phyloP scores from a whole-genome alignment of 2,888 invertebrate genomes.

The Chouioia cunea region DNA sequence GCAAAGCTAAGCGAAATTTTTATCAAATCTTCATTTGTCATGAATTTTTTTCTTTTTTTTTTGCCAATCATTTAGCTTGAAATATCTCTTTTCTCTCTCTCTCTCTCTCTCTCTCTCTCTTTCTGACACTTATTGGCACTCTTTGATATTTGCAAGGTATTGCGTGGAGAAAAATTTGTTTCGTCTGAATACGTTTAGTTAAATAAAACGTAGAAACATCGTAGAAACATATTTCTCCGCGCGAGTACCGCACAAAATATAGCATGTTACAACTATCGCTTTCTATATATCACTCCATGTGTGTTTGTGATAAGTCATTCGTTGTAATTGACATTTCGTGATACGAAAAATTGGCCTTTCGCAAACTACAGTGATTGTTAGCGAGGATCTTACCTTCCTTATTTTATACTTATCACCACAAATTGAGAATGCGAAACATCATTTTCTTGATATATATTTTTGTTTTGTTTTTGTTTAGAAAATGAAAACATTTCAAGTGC shows the following conservation, averaged over 20 bases:
- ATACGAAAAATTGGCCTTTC: neutral
- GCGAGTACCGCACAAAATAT: slow-evolving; percentile 4
- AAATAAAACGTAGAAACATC: slow-evolving; percentile 8
- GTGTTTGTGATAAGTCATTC: slow-evolving; percentile 20
- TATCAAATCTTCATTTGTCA: slow-evolving; percentile 21
- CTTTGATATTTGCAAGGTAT: slow-evolving; percentile 4
- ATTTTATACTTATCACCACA: slow-evolving; percentile 6
- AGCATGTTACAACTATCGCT: slow-evolving; percentile 23
- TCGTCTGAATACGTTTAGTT: neutral
- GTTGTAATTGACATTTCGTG: slow-evolving; percentile 13
- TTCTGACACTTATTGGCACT: slow-evolving; percentile 29
- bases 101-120: no score
- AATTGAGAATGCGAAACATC: slow-evolving; percentile 5
- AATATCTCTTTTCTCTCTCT: no score
- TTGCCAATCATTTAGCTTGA: slow-evolving; percentile 14
- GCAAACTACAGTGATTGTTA: neutral
- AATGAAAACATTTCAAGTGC: slow-evolving; percentile 17
- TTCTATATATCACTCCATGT: neutral
- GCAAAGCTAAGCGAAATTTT: slow-evolving; percentile 39
- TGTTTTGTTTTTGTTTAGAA: neutral
- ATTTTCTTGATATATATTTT: slow-evolving; percentile 2
- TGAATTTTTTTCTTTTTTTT: slow-evolving; percentile 6
- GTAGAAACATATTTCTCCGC: slow-evolving; percentile 27
- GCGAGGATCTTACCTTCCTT: neutral
- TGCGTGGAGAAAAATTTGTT: slow-evolving; percentile 20